Conservation (phyloP, 2,113 vertebrate species). For the Lathamus discolor region DNA sequence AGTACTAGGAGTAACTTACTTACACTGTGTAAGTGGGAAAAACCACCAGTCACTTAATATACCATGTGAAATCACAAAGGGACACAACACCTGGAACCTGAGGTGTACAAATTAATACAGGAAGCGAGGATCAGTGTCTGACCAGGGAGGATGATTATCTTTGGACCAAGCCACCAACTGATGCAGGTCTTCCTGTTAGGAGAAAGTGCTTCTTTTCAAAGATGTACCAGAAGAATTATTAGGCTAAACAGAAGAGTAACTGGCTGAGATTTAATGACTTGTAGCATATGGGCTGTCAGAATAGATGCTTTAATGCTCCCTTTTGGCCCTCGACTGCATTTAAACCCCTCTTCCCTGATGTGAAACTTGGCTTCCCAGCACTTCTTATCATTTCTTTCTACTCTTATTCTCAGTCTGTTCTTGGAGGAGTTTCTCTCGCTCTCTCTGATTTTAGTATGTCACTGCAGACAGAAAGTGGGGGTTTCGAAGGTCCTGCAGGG, state of each 20-base stretch:
- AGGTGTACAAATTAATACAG: not conserved
- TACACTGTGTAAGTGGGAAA: not conserved
- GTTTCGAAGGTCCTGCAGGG: not conserved
- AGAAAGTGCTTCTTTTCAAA: not conserved
- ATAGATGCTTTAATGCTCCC: not conserved
- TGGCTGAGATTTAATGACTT: not conserved
- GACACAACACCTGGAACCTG: not conserved
- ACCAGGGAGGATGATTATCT: not conserved
- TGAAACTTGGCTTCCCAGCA: not conserved
- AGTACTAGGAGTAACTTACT: not conserved
- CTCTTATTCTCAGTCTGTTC: not conserved
- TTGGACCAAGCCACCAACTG: not conserved
- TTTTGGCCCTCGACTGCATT: not conserved
- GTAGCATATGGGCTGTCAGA: not conserved
- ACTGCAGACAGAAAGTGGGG: not conserved
- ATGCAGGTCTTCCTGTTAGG: not conserved
- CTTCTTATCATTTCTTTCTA: constrained; percentile 12
- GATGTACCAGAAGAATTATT: not conserved
- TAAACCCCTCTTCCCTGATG: not conserved
- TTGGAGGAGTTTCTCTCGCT: not conserved
- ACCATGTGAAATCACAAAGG: not conserved
- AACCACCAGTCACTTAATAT: not conserved
- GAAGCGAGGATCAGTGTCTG: not conserved
- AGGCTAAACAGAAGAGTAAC: not conserved
- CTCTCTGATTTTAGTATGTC: not conserved